Percentiles rank a stretch among this genome's conserved stretches.
These are phyloP conservation scores for Heterochromis multidens DNA, from an alignment of 2,113 vertebrate species.

Conservation along the genomic window DNA sequence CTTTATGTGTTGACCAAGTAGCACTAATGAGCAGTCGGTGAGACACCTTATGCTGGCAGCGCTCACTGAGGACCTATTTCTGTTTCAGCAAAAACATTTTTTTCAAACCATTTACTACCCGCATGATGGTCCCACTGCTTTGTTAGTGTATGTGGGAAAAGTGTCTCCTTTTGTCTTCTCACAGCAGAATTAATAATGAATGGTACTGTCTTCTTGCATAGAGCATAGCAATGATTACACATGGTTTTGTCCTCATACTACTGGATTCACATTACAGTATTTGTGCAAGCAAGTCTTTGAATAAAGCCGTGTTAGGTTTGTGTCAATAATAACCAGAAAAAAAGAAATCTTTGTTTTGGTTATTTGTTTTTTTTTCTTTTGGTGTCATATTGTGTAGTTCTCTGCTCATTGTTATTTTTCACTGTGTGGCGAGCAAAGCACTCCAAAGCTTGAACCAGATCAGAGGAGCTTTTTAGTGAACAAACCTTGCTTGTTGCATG, in stretches of 20 bases:
- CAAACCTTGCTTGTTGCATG: background rate
- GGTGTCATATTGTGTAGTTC: background rate
- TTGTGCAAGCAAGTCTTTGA: background rate
- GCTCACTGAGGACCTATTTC: slow-evolving; percentile 37
- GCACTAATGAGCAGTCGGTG: slow-evolving; percentile 57
- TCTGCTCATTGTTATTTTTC: background rate
- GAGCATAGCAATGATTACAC: background rate
- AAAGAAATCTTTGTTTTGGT: background rate
- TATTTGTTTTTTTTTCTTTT: background rate
- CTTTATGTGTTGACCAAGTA: slow-evolving; percentile 58
- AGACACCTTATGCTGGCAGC: slow-evolving; percentile 28
- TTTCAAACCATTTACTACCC: slow-evolving; percentile 1
- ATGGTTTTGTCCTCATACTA: background rate
- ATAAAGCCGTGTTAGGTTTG: background rate
- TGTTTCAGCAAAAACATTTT: slow-evolving; percentile 37
- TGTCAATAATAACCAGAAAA: background rate
- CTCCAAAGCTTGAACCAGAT: background rate
- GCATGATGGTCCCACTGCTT: slow-evolving; percentile 25
- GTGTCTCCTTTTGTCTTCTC: background rate
- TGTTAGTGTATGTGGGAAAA: slow-evolving; percentile 18
- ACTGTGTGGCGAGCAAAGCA: background rate
- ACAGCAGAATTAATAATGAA: slow-evolving; percentile 23
- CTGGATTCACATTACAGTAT: background rate
- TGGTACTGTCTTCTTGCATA: background rate
- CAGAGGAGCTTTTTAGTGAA: background rate